Percentiles rank a stretch among this genome's conserved stretches.
Conservation (phyloP, 2,888 invertebrate genomes). For the Leptopilina drosophilae region DNA sequence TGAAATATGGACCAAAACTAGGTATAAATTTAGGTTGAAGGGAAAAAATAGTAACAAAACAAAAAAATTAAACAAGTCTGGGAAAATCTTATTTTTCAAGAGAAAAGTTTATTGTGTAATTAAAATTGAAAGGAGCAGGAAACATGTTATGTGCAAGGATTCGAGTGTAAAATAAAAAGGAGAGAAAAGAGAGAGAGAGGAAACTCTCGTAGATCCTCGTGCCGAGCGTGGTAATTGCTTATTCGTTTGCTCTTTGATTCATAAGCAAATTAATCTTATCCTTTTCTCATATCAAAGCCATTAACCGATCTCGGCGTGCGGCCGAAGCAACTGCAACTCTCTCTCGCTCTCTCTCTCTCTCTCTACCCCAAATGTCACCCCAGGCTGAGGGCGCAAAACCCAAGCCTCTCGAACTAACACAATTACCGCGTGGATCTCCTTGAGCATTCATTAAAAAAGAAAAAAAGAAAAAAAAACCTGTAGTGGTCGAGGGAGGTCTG, state of each 20-base stretch:
- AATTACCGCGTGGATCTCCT: conserved; percentile 67
- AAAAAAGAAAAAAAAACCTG: conserved; percentile 52
- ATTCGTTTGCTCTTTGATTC: conserved; percentile 68
- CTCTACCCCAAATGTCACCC: conserved; percentile 69
- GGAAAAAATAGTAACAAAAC: too few species aligned
- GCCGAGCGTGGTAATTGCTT: conserved; percentile 68
- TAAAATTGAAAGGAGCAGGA: too few species aligned
- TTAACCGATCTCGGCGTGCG: conserved; percentile 68
- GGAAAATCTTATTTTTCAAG: too few species aligned
- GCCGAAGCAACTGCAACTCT: conserved; percentile 48
- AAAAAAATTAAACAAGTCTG: too few species aligned
- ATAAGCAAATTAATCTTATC: conserved; percentile 71
- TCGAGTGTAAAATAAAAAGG: neutral
- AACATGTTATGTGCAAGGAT: too few species aligned
- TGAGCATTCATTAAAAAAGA: conserved; percentile 70
- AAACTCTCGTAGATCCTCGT: conserved; percentile 53
- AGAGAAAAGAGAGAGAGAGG: conserved; percentile 39
- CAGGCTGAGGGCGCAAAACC: conserved; percentile 56
- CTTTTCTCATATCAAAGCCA: conserved; percentile 71
- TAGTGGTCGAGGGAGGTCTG: conserved; percentile 59
- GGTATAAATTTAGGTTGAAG: too few species aligned
- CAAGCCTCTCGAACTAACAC: conserved; percentile 70
- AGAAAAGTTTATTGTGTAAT: too few species aligned
- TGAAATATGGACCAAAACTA: too few species aligned
- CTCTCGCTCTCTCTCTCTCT: neutral